Base-by-base conservation (phyloP, 2,113 vertebrate species). In the Columba janthina region DNA sequence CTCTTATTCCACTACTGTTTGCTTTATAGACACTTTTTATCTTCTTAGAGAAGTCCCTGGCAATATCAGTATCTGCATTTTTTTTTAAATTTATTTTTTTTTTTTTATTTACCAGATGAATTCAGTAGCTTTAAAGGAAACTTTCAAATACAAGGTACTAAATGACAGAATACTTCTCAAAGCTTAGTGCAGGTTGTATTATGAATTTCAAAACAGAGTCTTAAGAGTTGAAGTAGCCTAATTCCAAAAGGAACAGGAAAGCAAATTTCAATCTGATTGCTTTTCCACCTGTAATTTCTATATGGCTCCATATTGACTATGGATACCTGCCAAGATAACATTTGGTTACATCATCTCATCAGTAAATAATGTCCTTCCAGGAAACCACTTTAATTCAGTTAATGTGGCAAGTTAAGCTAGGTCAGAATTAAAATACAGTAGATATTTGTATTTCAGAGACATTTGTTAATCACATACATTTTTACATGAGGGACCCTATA, bases 331-430 rank as follows among this genome's bases (percentile, higher is more conserved):
- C 96, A 97, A 88, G 80, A 34, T 67, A 79, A 79, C 12, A 74
- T 77, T 81, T 78, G 79, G n/a, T 65, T 96, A 96, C 83, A 73
- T 96, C 82, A 79, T 96, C 76, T 91, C 75, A 76, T 97, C 92
- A 82, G 74, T 94, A 97, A 97, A 91, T 29, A 74, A 80, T 40
- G 80, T 90, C 88, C 94, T 96, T 97, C 90, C 92, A 93, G 91
- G 97, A 97, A 96, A 94, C 62, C 78, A 92, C 95, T 96, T 97
- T 85, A 82, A 94, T 95, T 96, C 94, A 95, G 92, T 97, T 97
- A 93, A 91, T 91, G 90, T 91, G 76, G 53, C 64, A 90, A 91
- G 91, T 96, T 95, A 97, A 60, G 19, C 69, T 77, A 90, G 84
- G 56, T 89, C 90, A 96, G 62, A 87, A 95, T 91, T 96, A 91